These are phyloP conservation scores for Malurus splendens DNA, from an alignment of 2,797 vertebrate genomes.

Conservation along the genomic window DNA sequence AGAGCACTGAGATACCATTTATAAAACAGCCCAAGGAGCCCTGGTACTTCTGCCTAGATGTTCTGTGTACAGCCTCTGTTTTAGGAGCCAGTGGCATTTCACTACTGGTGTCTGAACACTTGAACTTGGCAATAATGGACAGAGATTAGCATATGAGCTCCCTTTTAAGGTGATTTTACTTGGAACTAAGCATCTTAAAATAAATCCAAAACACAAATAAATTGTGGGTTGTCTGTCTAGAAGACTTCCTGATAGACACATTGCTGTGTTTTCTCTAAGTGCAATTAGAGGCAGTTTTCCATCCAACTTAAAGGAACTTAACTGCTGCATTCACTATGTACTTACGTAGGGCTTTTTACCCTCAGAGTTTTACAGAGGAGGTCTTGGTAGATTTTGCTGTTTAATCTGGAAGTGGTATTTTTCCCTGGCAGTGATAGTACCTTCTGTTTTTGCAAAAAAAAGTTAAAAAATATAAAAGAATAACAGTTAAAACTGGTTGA, in stretches of 20 bases:
- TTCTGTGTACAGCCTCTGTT: neutral
- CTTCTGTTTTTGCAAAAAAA: neutral
- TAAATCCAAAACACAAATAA: conserved; percentile 17
- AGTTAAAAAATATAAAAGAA: neutral
- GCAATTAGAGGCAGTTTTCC: neutral
- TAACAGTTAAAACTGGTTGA: neutral
- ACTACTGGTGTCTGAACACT: neutral
- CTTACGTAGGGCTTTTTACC: neutral
- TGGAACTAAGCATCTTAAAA: conserved; percentile 26
- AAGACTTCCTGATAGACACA: neutral
- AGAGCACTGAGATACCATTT: neutral
- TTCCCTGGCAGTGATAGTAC: neutral
- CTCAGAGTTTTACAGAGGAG: neutral
- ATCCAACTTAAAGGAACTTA: neutral
- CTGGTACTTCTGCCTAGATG: neutral
- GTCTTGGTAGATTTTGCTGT: neutral
- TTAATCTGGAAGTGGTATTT: neutral
- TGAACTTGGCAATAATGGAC: neutral
- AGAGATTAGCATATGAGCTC: neutral
- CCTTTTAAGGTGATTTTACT: neutral
- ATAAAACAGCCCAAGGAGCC: neutral
- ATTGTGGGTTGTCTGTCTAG: neutral
- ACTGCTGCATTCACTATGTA: neutral
- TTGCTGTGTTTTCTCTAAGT: neutral
- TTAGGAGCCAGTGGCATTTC: neutral